Evolutionary conservation across 2,113 vertebrate genomes (phyloP).

Genomic region (Gallinago paraguaiae): DNA sequence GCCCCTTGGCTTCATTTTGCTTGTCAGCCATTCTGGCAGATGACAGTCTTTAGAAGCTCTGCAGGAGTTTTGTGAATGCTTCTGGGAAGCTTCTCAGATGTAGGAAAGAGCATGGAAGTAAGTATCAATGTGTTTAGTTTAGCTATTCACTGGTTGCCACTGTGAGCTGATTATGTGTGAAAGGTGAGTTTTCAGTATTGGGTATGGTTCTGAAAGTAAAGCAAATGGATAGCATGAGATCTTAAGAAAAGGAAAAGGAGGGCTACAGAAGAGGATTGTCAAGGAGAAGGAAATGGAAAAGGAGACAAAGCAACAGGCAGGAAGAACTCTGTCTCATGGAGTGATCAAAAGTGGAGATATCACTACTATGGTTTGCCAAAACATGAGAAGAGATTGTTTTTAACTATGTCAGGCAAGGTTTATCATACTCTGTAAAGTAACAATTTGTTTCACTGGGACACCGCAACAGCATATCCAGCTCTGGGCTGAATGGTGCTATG

Average conservation of each 20-base stretch:
- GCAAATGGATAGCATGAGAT: background rate
- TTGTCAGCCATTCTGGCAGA: background rate
- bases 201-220: background rate
- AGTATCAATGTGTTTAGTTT: background rate
- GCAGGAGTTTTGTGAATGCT: background rate
- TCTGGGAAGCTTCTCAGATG: background rate
- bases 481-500: background rate
- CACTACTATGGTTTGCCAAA: background rate
- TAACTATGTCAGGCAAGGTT: background rate
- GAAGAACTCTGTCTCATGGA: background rate
- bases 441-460: background rate
- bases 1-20: background rate
- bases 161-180: background rate
- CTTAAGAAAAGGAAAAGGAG: background rate
- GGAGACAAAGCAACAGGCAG: background rate
- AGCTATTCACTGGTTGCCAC: background rate
- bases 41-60: background rate
- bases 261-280: background rate
- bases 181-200: background rate
- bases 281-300: too few species aligned
- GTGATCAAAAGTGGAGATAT: background rate
- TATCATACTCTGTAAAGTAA: background rate
- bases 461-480: accelerated
- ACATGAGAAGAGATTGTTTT: background rate
- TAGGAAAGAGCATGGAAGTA: background rate